Conservation (phyloP, 2,113 vertebrate genomes). For the Apteryx mantelli region DNA sequence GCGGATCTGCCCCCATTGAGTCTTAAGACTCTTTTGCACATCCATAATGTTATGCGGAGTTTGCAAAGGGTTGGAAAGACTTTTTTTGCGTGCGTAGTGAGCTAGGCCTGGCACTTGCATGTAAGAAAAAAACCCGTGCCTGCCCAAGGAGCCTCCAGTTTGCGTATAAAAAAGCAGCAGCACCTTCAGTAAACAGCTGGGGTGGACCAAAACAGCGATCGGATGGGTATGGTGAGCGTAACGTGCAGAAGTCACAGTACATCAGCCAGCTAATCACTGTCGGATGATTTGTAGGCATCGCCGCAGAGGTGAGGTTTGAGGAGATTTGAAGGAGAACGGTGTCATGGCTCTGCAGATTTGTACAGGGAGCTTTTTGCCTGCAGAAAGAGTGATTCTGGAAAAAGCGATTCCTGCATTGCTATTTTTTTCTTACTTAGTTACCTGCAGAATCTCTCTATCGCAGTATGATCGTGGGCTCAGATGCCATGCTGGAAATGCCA, state of each 20-base stretch:
- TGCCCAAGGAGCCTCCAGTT: neutral
- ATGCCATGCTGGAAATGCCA: neutral
- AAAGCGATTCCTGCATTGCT: neutral
- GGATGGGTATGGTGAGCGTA: neutral
- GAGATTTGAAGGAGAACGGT: neutral
- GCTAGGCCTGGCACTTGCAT: neutral
- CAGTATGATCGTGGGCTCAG: neutral
- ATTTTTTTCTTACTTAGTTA: neutral
- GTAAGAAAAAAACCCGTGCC: neutral
- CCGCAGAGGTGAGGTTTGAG: constrained; percentile 45
- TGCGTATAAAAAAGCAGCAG: neutral
- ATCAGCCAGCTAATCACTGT: constrained; percentile 40
- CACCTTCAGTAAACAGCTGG: constrained; percentile 2
- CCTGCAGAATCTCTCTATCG: neutral
- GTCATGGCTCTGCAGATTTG: neutral
- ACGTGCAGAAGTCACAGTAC: constrained; percentile 43
- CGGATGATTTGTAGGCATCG: constrained; percentile 32
- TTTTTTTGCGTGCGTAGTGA: neutral
- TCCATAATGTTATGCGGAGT: neutral
- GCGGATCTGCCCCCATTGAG: neutral
- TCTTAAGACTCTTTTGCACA: neutral
- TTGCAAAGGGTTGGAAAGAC: neutral
- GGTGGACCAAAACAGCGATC: neutral
- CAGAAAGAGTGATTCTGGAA: neutral
- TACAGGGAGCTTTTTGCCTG: neutral